phyloP scores from a whole-genome alignment of 2,113 vertebrate species.

The Pelusios castaneus region DNA sequence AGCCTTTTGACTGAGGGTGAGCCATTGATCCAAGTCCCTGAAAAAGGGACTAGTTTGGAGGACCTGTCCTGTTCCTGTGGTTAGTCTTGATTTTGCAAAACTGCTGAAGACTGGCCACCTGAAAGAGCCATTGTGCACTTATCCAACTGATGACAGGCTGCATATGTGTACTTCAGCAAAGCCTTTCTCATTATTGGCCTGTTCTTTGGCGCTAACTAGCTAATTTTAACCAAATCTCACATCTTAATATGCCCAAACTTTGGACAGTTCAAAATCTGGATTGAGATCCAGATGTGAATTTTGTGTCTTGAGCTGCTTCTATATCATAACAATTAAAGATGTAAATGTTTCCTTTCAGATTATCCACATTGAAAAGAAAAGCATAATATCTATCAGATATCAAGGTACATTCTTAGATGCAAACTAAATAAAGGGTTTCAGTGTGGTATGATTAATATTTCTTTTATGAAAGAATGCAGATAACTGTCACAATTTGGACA shows the following conservation, averaged over 20 bases:
- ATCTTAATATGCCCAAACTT: not conserved
- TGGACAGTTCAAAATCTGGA: not conserved
- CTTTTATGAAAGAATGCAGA: not conserved
- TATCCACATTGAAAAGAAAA: not conserved
- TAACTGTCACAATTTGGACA: not conserved
- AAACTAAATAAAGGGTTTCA: not conserved
- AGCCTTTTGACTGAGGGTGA: not conserved
- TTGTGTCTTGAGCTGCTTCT: not conserved
- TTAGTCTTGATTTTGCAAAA: not conserved
- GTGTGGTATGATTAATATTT: not conserved
- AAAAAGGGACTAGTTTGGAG: not conserved
- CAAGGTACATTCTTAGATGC: not conserved
- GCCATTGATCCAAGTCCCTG: not conserved
- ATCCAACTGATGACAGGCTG: not conserved
- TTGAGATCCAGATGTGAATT: not conserved
- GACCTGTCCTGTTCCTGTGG: not conserved
- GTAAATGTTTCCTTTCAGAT: not conserved
- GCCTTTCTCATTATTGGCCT: rapidly evolving
- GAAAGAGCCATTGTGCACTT: rapidly evolving
- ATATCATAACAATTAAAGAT: not conserved
- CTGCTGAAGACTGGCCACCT: rapidly evolving
- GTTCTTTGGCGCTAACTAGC: not conserved
- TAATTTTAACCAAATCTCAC: not conserved
- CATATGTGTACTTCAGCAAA: not conserved
- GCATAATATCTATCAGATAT: not conserved